phyloP scores from a whole-genome alignment of 1,140 invertebrate species.

The Leptestheria dahalacensis region DNA sequence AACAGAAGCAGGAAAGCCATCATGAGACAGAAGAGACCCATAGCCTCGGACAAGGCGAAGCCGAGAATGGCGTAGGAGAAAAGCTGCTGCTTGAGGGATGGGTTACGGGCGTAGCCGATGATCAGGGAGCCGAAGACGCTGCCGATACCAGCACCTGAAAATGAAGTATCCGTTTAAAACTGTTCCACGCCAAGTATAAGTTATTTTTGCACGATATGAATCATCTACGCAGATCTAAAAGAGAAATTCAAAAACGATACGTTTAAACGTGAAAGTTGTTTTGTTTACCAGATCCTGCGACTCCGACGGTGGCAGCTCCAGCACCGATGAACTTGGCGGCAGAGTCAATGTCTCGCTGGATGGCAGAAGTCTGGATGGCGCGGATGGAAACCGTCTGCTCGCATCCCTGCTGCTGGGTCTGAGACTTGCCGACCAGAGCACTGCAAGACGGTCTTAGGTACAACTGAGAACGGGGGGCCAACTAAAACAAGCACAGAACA shows the following conservation, averaged over 20 bases:
- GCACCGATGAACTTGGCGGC: conserved; percentile 99
- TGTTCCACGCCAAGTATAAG: no score
- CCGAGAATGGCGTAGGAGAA: conserved; percentile 99
- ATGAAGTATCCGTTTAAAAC: no score
- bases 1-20: conserved; percentile 99
- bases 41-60: conserved; percentile 98
- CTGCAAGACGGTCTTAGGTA: conserved; percentile 59
- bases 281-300: conserved; percentile 76
- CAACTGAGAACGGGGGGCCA: conserved; percentile 45
- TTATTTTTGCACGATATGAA: no score
- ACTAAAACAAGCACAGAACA: conserved; percentile 25
- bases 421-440: conserved; percentile 36
- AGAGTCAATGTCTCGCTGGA: conserved; percentile 93
- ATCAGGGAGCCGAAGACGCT: conserved; percentile 98
- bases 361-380: conserved; percentile 79
- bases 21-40: conserved; percentile 99
- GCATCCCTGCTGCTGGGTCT: not conserved
- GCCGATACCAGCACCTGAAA: conserved; percentile 76
- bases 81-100: conserved; percentile 94
- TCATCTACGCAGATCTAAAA: no score
- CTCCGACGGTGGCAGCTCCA: conserved; percentile 98
- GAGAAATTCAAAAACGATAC: no score
- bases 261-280: not conserved
- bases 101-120: conserved; percentile 98
- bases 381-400: conserved; percentile 27